phyloP scores from a whole-genome alignment of 2,888 invertebrate species.

The Sepiola atlantica region DNA sequence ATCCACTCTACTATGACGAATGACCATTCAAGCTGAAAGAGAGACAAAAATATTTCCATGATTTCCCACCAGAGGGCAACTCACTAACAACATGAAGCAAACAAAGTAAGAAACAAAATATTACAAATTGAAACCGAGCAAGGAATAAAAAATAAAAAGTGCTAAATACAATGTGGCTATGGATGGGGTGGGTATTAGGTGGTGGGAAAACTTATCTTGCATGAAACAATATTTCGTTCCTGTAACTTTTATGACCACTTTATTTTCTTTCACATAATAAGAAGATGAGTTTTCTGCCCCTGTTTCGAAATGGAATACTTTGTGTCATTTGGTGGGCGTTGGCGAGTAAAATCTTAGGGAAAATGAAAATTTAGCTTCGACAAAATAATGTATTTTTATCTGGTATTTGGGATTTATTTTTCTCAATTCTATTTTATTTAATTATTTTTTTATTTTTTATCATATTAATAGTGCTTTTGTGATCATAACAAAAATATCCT shows the following conservation, averaged over 20 bases:
- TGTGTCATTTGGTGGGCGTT: background rate
- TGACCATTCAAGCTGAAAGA: conserved; percentile 10
- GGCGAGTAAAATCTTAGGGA: background rate
- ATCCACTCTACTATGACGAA: background rate
- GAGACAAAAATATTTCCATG: conserved; percentile 32
- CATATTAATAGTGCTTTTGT: background rate
- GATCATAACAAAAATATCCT: conserved; percentile 32
- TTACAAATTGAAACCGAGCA: background rate
- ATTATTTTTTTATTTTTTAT: background rate
- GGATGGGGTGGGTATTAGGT: background rate
- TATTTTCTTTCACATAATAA: background rate
- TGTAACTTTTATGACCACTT: conserved; percentile 18
- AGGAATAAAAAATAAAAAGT: background rate
- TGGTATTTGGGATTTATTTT: background rate
- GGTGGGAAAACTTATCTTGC: background rate
- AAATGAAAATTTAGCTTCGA: conserved; percentile 21
- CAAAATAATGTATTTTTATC: background rate
- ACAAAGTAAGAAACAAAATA: background rate
- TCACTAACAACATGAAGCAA: background rate
- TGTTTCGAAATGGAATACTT: background rate
- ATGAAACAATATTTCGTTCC: background rate
- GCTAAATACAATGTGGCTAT: background rate
- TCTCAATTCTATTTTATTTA: background rate
- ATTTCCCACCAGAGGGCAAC: conserved; percentile 32
- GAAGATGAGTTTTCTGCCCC: background rate